phyloP scores from a whole-genome alignment of 2,113 vertebrate genomes.

The Mormyrus lacerda region DNA sequence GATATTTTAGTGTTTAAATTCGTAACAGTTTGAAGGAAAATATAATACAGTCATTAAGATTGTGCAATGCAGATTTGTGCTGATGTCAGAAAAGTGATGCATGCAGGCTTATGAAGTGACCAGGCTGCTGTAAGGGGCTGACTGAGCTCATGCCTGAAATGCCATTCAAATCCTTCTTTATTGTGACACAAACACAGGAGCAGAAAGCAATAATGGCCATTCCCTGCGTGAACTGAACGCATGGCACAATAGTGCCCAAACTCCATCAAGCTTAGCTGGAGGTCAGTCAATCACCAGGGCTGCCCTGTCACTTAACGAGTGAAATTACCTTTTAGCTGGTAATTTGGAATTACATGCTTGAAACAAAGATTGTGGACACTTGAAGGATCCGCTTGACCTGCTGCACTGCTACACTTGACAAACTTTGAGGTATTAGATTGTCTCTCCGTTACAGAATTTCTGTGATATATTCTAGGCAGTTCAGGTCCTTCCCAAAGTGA shows the following conservation, averaged over 20 bases:
- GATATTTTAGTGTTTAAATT: background rate
- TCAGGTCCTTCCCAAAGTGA: background rate
- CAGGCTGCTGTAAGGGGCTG: background rate
- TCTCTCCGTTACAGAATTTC: background rate
- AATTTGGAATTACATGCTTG: background rate
- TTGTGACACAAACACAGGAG: background rate
- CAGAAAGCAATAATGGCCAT: background rate
- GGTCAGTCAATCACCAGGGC: background rate
- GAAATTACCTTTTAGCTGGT: background rate
- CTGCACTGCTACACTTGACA: background rate
- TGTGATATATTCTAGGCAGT: background rate
- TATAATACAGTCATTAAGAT: background rate
- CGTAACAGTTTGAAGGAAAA: background rate
- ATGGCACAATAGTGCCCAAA: background rate
- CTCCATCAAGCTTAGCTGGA: background rate
- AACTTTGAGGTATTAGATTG: background rate
- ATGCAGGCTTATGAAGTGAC: background rate
- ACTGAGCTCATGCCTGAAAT: background rate
- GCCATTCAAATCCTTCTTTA: background rate
- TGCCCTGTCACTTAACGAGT: background rate
- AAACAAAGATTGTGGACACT: background rate
- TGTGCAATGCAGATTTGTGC: background rate
- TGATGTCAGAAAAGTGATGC: background rate
- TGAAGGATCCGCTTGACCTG: background rate
- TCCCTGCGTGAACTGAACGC: background rate